Evolutionary conservation across 2,888 invertebrate species (phyloP), one percentile per base, ranked within the genome.

Genomic region (Eudemis profundana): DNA sequence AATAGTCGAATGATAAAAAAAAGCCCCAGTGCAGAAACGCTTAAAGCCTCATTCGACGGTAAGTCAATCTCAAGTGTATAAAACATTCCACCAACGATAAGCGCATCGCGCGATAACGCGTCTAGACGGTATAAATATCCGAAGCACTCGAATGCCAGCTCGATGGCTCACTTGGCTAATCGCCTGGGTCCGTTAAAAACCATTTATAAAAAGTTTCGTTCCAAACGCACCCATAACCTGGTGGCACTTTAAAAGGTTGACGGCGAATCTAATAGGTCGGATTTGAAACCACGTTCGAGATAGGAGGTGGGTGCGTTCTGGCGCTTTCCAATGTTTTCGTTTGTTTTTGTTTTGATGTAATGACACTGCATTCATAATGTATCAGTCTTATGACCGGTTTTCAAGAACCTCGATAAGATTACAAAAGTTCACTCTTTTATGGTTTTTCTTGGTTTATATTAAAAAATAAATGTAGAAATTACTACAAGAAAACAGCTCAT

Each of bases 131-230:
- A 87, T 89, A 89, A 88, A 89, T 89, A 87, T 88, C 78, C 79
- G 69, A 82, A 85, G 82, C 89, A 89, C 89, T 90, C 89, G 87
- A 90, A 90, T 91, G 70, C 90, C 88, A 82, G 78, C 76, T 78
- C 85, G 83, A 89, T 91, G 90, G 89, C 88, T 90, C 90, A 91
- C 89, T 90, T 90, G 89, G 90, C 88, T 89, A 90, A 91, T 90
- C 87, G 87, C 75, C 75, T 76, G 78, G 78, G 82, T 79, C 77
- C 78, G 81, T 82, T 78, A 78, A 81, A 82, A 72, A 79, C 82
- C 57, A 51, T 64, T 63, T 57, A 83, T 83, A 78, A 78, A 79
- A 79, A 77, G 81, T 77, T 74, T 84, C 83, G 81, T 81, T 76
- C 72, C 71, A 70, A 82, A 82, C 80, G 76, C 82, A 78, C 84